Conservation (phyloP, 2,888 invertebrate species). For the Saturnia pavonia region DNA sequence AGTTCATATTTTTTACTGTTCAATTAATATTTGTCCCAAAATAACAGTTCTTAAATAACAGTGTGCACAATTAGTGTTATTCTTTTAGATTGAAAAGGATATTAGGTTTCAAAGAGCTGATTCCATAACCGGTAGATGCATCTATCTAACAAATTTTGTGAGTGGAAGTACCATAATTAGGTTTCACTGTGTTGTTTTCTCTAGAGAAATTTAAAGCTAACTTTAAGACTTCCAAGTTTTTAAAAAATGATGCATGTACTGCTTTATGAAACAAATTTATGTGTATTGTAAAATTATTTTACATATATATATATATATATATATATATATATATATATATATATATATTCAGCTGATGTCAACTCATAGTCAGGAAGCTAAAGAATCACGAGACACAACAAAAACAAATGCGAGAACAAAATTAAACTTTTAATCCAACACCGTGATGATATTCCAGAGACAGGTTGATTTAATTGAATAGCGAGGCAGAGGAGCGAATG, state of each 20-base stretch:
- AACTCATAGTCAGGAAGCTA: too few species aligned
- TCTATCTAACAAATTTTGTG: background rate
- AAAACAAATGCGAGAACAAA: background rate
- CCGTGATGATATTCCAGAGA: background rate
- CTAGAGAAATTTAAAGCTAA: background rate
- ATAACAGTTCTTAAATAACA: background rate
- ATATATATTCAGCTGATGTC: too few species aligned
- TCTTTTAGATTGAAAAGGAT: too few species aligned
- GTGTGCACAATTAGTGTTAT: too few species aligned
- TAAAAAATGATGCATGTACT: background rate
- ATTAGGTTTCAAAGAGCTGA: too few species aligned
- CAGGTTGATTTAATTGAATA: constrained; percentile 1
- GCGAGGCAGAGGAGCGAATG: background rate
- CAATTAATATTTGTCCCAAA: background rate
- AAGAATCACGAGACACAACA: too few species aligned
- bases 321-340: too few species aligned
- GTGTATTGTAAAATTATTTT: too few species aligned
- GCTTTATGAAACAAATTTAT: too few species aligned
- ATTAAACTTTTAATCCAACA: background rate
- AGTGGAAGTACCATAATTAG: background rate
- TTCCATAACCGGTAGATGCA: too few species aligned
- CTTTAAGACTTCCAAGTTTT: background rate
- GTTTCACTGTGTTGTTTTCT: background rate
- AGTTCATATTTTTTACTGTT: too few species aligned
- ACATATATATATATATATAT: too few species aligned